Evolutionary conservation across 2,888 invertebrate genomes (phyloP).

Genomic region (Microplitis deprimator): DNA sequence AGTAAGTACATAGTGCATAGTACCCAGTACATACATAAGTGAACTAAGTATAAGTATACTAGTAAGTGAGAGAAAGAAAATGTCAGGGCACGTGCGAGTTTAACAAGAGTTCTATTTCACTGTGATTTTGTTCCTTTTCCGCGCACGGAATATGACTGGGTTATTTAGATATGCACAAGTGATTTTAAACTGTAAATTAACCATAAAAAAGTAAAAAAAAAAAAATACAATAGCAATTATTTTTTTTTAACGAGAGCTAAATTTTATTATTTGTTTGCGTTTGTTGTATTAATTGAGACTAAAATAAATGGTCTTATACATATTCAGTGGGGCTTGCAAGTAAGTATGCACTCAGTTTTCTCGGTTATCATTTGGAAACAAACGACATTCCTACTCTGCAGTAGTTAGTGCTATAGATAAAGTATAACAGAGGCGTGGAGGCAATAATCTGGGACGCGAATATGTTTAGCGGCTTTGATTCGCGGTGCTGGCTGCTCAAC

Average conservation of each 20-base stretch:
- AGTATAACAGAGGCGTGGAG: slow-evolving; percentile 31
- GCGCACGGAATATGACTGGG: background rate
- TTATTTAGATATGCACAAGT: slow-evolving; percentile 7
- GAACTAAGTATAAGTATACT: background rate
- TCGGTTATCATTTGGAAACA: slow-evolving; percentile 18
- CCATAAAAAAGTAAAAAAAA: background rate
- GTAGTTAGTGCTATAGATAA: slow-evolving; percentile 21
- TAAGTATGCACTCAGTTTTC: slow-evolving; percentile 19
- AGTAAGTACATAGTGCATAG: background rate
- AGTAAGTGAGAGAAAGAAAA: slow-evolving; percentile 13
- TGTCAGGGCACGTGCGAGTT: slow-evolving; percentile 35
- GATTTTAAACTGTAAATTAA: background rate
- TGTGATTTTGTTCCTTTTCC: slow-evolving; percentile 23
- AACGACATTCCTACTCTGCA: slow-evolving; percentile 14
- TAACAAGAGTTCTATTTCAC: slow-evolving; percentile 27
- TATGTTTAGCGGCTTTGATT: slow-evolving; percentile 25
- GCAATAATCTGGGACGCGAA: slow-evolving; percentile 26
- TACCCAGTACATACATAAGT: background rate
- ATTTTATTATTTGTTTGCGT: slow-evolving; percentile 4
- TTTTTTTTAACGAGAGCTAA: background rate
- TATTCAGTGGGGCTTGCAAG: background rate
- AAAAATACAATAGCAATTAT: too few relatives aligned
- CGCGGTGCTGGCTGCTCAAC: slow-evolving; percentile 36
- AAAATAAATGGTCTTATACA: slow-evolving; percentile 3
- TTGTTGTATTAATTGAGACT: background rate